Evolutionary conservation across 2,113 vertebrate genomes (phyloP), one percentile per base, ranked within the genome.

Genomic region (Chauna torquata): DNA sequence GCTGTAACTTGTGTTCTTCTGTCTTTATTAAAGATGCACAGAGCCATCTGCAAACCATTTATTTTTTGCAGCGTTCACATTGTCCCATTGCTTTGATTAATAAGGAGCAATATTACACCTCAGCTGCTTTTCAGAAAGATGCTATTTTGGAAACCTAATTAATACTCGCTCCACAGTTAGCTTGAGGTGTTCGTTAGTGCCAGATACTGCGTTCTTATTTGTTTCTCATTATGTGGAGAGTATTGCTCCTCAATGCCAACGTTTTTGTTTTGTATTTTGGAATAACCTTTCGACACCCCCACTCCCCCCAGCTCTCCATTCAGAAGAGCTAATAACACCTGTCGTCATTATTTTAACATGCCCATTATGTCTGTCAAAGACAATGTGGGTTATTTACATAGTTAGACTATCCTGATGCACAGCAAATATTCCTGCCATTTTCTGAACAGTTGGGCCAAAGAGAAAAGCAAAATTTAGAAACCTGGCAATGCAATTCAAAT

Each of bases 1-100:
- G 94, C 94, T 97, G 94, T 95, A 97, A 96, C 95, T 97, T 97
- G 96, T 97, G 89, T 87, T 97, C 90, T 96, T 87, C 75, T 95
- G 77, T 83, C 89, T 7, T 97, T 97, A 96, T 96, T 92, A 93
- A 96, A 94, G 96, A 94, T 72, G 96, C 93, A 86, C 91, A 92
- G 74, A 96, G 90, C 94, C 94, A 96, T 95, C 96, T 98, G 95
- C 76, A 96, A 96, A 91, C 88, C 94, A 89, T 94, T 97, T 89
- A 82, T 90, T 97, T 94, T 91, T 94, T 93, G 52, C 86, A 58
- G 88, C 94, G 93, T 97, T 96, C 95, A 89, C 94, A 92, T 88
- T 96, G 86, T 97, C 90, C 74, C 66, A 47, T 88, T 91, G 88
- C 81, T 95, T 96, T 96, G 83, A 93, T 96, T 97, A 95, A 96